These are phyloP conservation scores for Squalus acanthias DNA, from an alignment of 2,797 vertebrate genomes.

Conservation along the genomic window DNA sequence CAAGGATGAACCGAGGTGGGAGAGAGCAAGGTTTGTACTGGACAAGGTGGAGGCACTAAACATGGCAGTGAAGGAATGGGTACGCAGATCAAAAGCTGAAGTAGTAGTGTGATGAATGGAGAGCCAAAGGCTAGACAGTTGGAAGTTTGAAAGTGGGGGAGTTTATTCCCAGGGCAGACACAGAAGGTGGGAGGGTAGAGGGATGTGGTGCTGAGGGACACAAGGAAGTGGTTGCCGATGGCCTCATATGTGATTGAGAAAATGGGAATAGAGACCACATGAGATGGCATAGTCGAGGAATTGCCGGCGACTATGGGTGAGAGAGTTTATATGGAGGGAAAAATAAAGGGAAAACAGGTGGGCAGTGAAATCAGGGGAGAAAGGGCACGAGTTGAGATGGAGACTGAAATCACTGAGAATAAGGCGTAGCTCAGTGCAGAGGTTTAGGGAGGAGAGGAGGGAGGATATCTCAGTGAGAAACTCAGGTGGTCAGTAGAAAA, in stretches of 20 bases:
- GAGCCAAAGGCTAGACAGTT: no score
- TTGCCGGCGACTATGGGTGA: no score
- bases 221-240: neutral
- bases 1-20: neutral
- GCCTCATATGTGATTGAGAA: neutral
- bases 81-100: neutral
- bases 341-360: neutral
- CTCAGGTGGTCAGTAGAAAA: neutral
- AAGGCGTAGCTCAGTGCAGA: neutral
- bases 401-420: neutral
- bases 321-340: neutral
- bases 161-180: neutral
- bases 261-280: neutral
- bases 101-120: neutral
- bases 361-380: neutral
- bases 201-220: neutral
- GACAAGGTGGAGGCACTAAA: neutral
- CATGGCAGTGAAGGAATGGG: neutral
- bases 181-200: no score
- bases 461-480: neutral
- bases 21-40: neutral
- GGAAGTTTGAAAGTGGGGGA: neutral
- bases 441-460: neutral
- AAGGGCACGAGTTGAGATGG: neutral
- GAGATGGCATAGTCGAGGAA: neutral